Percentiles rank a stretch among this genome's conserved stretches.
Conservation (phyloP, 37 sponge, comb jelly and placozoan genomes). For the Hexactinellida sp. region DNA sequence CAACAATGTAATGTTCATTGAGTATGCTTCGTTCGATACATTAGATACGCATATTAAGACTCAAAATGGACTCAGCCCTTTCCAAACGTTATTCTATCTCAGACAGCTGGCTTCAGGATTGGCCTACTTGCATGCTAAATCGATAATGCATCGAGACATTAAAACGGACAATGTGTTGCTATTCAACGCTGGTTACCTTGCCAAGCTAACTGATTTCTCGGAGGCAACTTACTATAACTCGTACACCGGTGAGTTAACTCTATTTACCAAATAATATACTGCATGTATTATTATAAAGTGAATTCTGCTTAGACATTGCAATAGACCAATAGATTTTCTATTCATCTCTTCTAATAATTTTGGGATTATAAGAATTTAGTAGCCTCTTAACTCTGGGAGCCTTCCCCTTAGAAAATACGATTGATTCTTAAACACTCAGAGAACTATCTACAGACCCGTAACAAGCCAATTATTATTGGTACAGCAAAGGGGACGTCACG, state of each 20-base stretch:
- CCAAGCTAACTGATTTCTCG: not conserved
- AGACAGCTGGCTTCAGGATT: not conserved
- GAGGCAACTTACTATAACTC: not conserved
- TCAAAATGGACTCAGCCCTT: not conserved
- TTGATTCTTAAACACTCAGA: too few species aligned
- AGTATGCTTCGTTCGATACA: not conserved
- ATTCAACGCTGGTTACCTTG: not conserved
- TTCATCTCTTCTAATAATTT: too few species aligned
- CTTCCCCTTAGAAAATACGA: too few species aligned
- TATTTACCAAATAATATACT: too few species aligned
- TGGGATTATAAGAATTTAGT: too few species aligned
- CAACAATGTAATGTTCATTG: not conserved
- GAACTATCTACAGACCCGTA: too few species aligned
- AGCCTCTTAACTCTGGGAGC: too few species aligned
- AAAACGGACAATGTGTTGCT: not conserved
- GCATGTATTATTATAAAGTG: too few species aligned
- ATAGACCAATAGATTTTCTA: too few species aligned
- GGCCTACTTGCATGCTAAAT: not conserved
- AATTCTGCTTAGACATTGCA: too few species aligned
- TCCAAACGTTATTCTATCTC: not conserved
- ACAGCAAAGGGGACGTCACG: too few species aligned
- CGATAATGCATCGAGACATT: not conserved
- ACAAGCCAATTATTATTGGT: too few species aligned
- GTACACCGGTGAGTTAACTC: not conserved
- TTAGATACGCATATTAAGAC: not conserved